These are phyloP conservation scores for Misgurnus mizolepis DNA, from an alignment of 2,113 vertebrate species.

Conservation along the genomic window DNA sequence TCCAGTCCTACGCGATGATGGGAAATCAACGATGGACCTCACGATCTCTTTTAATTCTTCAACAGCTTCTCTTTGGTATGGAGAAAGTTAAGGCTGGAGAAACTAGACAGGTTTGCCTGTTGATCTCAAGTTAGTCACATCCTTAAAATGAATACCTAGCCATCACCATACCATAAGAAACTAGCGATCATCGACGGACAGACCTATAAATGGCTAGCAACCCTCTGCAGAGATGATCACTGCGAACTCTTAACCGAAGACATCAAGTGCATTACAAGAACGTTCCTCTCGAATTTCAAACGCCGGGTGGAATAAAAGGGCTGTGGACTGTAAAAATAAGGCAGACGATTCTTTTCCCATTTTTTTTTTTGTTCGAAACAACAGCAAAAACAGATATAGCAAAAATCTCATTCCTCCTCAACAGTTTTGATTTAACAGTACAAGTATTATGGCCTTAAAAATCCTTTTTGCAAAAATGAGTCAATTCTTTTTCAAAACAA, in stretches of 20 bases:
- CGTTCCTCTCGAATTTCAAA: constrained; percentile 60
- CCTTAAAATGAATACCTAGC: constrained; percentile 54
- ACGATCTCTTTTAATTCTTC: constrained; percentile 64
- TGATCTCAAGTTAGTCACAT: constrained; percentile 48
- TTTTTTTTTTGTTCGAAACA: constrained; percentile 10
- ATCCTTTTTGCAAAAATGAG: constrained; percentile 48
- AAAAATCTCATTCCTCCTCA: constrained; percentile 62
- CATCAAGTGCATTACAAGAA: constrained; percentile 55
- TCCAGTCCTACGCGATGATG: constrained; percentile 57
- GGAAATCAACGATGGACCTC: constrained; percentile 56
- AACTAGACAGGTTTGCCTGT: constrained; percentile 51
- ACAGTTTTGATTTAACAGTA: constrained; percentile 74
- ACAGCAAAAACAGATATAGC: constrained; percentile 24
- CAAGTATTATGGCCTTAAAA: constrained; percentile 72
- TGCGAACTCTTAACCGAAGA: constrained; percentile 11
- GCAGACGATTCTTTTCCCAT: constrained; percentile 68
- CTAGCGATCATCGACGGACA: constrained; percentile 25
- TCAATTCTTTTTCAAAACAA: constrained; percentile 2
- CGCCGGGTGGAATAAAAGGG: constrained; percentile 63
- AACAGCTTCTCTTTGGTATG: constrained; percentile 76
- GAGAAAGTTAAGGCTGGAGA: constrained; percentile 68
- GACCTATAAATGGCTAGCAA: constrained; percentile 33
- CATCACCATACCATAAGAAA: constrained; percentile 67
- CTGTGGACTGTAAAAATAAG: constrained; percentile 76
- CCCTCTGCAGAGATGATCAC: background rate